Percentiles rank a stretch among this genome's conserved stretches.
Conservation (phyloP, 2,113 vertebrate genomes). For the Sphyrna mokarran region DNA sequence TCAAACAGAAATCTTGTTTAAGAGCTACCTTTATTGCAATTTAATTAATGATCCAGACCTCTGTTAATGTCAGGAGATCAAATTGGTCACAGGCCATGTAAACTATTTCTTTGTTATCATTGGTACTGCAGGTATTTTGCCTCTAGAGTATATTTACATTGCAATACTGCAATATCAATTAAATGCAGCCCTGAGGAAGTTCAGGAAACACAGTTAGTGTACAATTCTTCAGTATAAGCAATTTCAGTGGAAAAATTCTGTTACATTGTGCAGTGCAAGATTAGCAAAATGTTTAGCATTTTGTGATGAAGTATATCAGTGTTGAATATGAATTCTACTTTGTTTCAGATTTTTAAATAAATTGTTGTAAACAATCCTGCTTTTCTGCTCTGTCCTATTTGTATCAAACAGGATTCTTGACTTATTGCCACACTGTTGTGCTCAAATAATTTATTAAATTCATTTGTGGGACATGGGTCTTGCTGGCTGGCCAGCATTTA, state of each 20-base stretch:
- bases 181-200: background rate
- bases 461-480: no score
- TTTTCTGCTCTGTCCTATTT: background rate
- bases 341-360: slow-evolving; percentile 18
- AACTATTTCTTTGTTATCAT: background rate
- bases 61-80: background rate
- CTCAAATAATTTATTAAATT: background rate
- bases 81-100: background rate
- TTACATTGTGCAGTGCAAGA: background rate
- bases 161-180: background rate
- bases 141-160: background rate
- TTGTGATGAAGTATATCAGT: background rate
- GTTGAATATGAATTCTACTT: slow-evolving; percentile 3
- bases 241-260: background rate
- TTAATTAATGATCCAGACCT: background rate
- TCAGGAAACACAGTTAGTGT: slow-evolving; percentile 16
- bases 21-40: background rate
- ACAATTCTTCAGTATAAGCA: slow-evolving; percentile 6
- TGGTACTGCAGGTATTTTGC: background rate
- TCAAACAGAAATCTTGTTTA: background rate
- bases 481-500: no score
- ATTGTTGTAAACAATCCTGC: background rate
- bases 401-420: background rate
- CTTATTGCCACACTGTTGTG: background rate
- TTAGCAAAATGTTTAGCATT: slow-evolving; percentile 1